Evolutionary conservation across 1,140 invertebrate species (phyloP).

Genomic region (Nebria ingens): DNA sequence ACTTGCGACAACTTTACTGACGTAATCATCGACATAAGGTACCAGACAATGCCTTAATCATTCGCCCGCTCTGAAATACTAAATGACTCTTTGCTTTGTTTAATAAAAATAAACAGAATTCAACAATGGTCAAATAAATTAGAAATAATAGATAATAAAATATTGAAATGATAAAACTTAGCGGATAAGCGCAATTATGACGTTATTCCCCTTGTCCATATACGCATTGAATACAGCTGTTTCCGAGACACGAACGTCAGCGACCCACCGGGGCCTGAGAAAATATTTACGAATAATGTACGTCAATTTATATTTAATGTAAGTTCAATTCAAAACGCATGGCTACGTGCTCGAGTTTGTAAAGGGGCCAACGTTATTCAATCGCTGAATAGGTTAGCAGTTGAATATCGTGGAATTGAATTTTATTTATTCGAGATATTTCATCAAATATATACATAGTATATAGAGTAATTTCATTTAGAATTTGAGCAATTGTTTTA

Average conservation of each 20-base stretch:
- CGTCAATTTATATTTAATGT: constrained; percentile 9
- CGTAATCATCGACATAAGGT: no score
- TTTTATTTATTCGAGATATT: no score
- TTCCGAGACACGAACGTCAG: not conserved
- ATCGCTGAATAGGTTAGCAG: no score
- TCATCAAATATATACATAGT: no score
- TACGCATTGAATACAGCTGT: constrained; percentile 2
- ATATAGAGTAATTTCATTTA: no score
- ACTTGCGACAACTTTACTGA: not conserved
- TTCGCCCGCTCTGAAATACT: not conserved
- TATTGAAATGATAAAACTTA: not conserved
- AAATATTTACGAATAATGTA: constrained; percentile 6
- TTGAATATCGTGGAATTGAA: no score
- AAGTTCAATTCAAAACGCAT: not conserved
- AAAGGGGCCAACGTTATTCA: not conserved
- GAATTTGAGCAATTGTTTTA: not conserved
- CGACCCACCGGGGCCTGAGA: constrained; percentile 1
- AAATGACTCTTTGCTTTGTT: not conserved
- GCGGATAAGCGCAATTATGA: not conserved
- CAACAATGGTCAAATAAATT: not conserved
- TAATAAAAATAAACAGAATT: not conserved
- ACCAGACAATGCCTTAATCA: no score
- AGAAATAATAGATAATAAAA: not conserved
- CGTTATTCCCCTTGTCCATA: no score
- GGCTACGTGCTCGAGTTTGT: not conserved